These are phyloP conservation scores for Schlechtendalia chinensis DNA, from an alignment of 1,140 invertebrate genomes.

Conservation along the genomic window DNA sequence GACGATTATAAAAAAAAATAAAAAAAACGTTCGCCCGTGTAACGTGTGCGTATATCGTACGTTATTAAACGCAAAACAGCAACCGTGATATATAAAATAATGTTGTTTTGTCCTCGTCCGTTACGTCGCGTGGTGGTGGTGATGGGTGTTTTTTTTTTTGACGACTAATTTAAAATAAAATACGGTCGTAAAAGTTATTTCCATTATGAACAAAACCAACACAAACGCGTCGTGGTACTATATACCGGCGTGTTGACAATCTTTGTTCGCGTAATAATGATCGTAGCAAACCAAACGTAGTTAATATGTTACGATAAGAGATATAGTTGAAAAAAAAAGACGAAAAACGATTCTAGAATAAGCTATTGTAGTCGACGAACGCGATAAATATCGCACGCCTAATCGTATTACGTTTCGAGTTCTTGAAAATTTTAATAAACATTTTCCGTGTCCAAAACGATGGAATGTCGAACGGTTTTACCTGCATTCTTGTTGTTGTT, in stretches of 20 bases:
- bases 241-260: background rate
- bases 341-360: too few relatives aligned
- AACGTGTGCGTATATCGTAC: background rate
- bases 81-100: background rate
- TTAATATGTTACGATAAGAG: too few relatives aligned
- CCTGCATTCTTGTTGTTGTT: too few relatives aligned
- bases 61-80: background rate
- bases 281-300: too few relatives aligned
- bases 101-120: background rate
- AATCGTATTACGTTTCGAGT: too few relatives aligned
- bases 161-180: conserved; percentile 12
- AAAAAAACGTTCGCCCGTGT: background rate
- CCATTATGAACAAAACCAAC: background rate
- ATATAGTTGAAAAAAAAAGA: too few relatives aligned
- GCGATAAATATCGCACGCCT: too few relatives aligned
- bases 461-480: too few relatives aligned
- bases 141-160: too few relatives aligned
- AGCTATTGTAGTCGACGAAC: too few relatives aligned
- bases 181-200: background rate
- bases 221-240: background rate
- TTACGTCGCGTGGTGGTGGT: conserved; percentile 12
- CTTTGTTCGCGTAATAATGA: background rate
- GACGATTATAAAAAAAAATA: background rate
- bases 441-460: too few relatives aligned
- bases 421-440: too few relatives aligned